These are phyloP conservation scores for Ascaphus truei DNA, from an alignment of 2,113 vertebrate genomes.

Conservation along the genomic window DNA sequence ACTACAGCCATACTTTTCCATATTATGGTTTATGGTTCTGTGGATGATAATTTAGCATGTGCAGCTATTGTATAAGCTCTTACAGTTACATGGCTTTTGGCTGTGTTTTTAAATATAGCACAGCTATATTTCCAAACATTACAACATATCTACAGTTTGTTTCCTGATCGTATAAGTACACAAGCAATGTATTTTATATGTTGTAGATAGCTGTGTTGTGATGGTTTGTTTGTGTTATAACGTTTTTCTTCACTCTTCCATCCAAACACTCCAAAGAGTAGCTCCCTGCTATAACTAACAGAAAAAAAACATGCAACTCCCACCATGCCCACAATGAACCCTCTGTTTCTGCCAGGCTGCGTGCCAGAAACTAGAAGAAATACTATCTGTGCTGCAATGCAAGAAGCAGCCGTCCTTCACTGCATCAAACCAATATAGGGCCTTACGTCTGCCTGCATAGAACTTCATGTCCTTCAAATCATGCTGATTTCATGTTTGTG, in stretches of 20 bases:
- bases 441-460: not conserved
- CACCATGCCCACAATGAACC: not conserved
- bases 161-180: no score
- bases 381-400: not conserved
- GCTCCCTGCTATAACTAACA: not conserved
- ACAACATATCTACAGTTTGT: no score
- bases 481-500: no score
- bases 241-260: not conserved
- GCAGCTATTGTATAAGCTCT: no score
- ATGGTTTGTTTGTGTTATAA: not conserved
- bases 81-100: no score
- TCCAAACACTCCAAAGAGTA: not conserved
- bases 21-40: not conserved
- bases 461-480: no score
- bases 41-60: no score
- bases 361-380: not conserved
- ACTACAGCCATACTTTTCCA: no score
- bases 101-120: not conserved
- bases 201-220: not conserved
- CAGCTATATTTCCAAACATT: no score
- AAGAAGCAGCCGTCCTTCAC: not conserved
- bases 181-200: not conserved
- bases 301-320: not conserved
- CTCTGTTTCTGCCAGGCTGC: not conserved
- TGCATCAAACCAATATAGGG: not conserved